Conservation (phyloP, 2,888 invertebrate genomes). For the Drosophila nigritarsus region DNA sequence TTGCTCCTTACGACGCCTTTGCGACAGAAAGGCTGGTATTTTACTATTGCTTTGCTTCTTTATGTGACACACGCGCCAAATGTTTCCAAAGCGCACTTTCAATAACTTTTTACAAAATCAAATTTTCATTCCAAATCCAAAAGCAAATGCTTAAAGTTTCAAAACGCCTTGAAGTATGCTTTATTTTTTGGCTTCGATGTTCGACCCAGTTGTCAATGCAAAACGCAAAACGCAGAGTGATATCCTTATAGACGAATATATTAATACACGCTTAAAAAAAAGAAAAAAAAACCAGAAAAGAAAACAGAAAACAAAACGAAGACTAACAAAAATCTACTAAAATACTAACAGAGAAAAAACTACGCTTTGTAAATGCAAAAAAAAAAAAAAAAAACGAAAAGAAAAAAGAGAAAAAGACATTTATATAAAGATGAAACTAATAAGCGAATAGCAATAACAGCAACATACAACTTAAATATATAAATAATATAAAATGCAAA, state of each 20-base stretch:
- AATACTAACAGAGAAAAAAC: slow-evolving; percentile 40
- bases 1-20: slow-evolving; percentile 11
- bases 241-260: slow-evolving; percentile 84
- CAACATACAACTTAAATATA: slow-evolving; percentile 36
- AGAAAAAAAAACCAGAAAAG: slow-evolving; percentile 13
- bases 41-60: slow-evolving; percentile 70
- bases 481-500: slow-evolving; percentile 62
- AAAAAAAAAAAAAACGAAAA: slow-evolving; percentile 39
- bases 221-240: slow-evolving; percentile 69
- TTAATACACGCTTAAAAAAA: slow-evolving; percentile 79
- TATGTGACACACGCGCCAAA: slow-evolving; percentile 64
- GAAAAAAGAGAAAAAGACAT: slow-evolving; percentile 35
- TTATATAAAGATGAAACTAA: slow-evolving; percentile 40
- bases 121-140: slow-evolving; percentile 19
- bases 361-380: slow-evolving; percentile 74
- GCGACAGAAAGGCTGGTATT: slow-evolving; percentile 37
- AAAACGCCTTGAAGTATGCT: slow-evolving; percentile 68
- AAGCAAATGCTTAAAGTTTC: slow-evolving; percentile 55
- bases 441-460: slow-evolving; percentile 43
- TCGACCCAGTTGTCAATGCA: slow-evolving; percentile 53
- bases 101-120: slow-evolving; percentile 16
- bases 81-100: slow-evolving; percentile 66
- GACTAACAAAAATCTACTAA: slow-evolving; percentile 23
- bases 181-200: slow-evolving; percentile 72
- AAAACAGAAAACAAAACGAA: slow-evolving; percentile 24